These are phyloP conservation scores for Paramuricea clavata DNA, from an alignment of 92 coral and sea anemone genomes.

Conservation along the genomic window DNA sequence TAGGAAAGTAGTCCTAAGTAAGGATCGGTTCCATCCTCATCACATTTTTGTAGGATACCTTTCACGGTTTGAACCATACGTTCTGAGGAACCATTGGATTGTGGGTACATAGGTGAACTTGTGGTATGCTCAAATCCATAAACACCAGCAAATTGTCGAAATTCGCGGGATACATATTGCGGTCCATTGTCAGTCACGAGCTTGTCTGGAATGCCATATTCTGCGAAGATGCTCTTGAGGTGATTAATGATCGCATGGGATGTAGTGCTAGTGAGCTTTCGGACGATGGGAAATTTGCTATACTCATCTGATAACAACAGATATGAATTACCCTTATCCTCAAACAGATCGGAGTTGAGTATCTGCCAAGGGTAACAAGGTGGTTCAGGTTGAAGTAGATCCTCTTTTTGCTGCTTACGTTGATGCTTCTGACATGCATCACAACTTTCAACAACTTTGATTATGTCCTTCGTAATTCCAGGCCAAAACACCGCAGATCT, in stretches of 20 bases:
- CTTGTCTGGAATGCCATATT: constrained; percentile 26
- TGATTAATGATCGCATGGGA: constrained; percentile 62
- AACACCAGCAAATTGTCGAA: not conserved
- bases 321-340: constrained; percentile 57
- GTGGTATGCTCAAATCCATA: constrained; percentile 37
- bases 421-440: constrained; percentile 60
- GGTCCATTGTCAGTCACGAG: constrained; percentile 6
- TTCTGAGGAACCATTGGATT: constrained; percentile 67
- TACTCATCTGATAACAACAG: constrained; percentile 62
- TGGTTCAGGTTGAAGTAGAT: constrained; percentile 56
- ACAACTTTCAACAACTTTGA: constrained; percentile 43
- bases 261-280: constrained; percentile 64
- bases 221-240: constrained; percentile 38
- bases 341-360: constrained; percentile 63
- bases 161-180: constrained; percentile 22
- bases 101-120: constrained; percentile 54
- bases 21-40: constrained; percentile 57
- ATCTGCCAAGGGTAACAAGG: constrained; percentile 63
- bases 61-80: constrained; percentile 69
- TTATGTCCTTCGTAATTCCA: constrained; percentile 61
- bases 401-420: constrained; percentile 26
- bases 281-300: constrained; percentile 70
- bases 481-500: constrained; percentile 61
- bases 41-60: constrained; percentile 47
- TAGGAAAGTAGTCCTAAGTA: constrained; percentile 60